phyloP scores from a whole-genome alignment of 2,113 vertebrate species.

The Egretta garzetta region DNA sequence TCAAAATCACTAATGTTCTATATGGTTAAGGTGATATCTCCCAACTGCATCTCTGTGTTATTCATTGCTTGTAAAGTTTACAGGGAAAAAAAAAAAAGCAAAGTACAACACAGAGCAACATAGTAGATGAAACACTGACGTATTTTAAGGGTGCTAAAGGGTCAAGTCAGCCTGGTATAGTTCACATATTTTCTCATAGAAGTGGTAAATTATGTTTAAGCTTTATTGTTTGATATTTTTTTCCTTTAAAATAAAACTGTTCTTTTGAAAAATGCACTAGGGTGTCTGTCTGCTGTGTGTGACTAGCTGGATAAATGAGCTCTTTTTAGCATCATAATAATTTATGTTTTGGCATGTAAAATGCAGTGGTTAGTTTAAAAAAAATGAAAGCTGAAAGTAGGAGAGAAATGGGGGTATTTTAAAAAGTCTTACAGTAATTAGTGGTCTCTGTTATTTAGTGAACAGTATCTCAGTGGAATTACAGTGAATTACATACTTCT shows the following conservation, averaged over 20 bases:
- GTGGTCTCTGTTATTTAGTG: background rate
- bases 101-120: background rate
- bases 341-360: background rate
- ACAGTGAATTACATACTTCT: background rate
- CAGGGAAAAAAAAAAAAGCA: background rate
- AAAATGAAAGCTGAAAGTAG: background rate
- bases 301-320: background rate
- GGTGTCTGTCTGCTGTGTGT: background rate
- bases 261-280: background rate
- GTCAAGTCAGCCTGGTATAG: background rate
- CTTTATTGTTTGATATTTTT: background rate
- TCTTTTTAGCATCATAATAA: background rate
- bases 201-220: background rate
- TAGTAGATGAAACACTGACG: background rate
- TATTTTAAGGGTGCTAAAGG: background rate
- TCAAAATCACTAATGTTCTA: background rate
- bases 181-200: background rate
- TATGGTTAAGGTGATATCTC: background rate
- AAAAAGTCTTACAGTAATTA: background rate
- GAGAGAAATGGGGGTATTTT: background rate
- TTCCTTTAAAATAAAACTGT: background rate
- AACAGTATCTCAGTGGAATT: background rate
- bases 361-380: background rate
- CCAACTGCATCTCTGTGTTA: background rate
- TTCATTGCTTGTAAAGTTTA: background rate